Evolutionary conservation across 2,888 invertebrate genomes (phyloP).

Genomic region (Eutolmus rufibarbis): DNA sequence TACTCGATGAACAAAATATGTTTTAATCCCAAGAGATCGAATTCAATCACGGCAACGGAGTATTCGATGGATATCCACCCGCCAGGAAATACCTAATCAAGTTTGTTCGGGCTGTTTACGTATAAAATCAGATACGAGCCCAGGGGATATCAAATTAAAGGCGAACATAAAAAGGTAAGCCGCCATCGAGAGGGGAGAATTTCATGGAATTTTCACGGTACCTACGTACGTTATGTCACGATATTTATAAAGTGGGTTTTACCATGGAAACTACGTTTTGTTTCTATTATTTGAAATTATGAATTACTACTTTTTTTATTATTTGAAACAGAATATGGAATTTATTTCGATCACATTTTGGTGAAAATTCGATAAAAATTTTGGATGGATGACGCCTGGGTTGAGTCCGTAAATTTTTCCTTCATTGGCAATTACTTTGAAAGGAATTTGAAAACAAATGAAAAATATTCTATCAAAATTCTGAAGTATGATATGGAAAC

Average conservation of each 20-base stretch:
- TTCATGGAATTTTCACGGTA: background rate
- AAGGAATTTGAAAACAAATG: background rate
- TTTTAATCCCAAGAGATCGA: background rate
- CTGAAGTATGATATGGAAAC: background rate
- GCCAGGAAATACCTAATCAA: background rate
- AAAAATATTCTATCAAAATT: background rate
- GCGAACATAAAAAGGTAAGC: background rate
- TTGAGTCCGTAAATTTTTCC: background rate
- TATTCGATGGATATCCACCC: background rate
- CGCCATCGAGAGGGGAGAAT: background rate
- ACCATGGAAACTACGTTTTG: background rate
- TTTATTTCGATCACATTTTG: background rate
- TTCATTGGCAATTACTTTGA: background rate
- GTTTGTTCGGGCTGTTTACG: background rate
- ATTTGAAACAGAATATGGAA: background rate
- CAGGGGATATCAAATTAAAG: background rate
- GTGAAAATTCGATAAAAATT: background rate
- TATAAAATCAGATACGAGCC: background rate
- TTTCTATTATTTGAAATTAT: too few relatives aligned
- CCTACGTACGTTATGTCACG: background rate
- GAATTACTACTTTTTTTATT: background rate
- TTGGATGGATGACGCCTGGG: background rate
- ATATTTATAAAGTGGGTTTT: background rate
- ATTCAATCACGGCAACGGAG: background rate
- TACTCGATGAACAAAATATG: background rate